These are phyloP conservation scores for Rhamphomyia laevipes DNA, from an alignment of 2,888 invertebrate genomes.

Conservation along the genomic window DNA sequence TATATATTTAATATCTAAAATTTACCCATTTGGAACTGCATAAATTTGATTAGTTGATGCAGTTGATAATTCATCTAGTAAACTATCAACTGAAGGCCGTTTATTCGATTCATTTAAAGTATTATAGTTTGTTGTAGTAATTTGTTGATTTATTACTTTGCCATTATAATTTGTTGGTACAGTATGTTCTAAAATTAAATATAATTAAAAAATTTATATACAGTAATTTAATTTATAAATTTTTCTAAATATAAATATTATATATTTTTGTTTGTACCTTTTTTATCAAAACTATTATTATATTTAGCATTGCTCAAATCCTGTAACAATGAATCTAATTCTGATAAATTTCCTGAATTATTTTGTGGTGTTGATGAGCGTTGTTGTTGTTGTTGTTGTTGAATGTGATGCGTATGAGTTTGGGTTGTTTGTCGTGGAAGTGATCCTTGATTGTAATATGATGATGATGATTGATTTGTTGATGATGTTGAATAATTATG, in stretches of 20 bases:
- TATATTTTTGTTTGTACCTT: slow-evolving; percentile 29
- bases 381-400: slow-evolving; percentile 8
- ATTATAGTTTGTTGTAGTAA: slow-evolving; percentile 37
- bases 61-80: slow-evolving; percentile 69
- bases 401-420: not conserved
- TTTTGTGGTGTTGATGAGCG: slow-evolving; percentile 13
- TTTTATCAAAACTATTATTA: slow-evolving; percentile 34
- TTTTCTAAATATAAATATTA: too few species aligned
- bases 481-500: not conserved
- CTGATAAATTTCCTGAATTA: slow-evolving; percentile 63
- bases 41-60: slow-evolving; percentile 34
- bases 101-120: slow-evolving; percentile 34
- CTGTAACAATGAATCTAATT: slow-evolving; percentile 81
- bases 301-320: slow-evolving; percentile 77
- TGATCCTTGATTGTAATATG: slow-evolving; percentile 14
- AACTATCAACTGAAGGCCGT: slow-evolving; percentile 76
- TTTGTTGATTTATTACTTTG: slow-evolving; percentile 18
- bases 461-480: not conserved
- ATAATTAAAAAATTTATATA: not conserved
- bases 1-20: too few species aligned
- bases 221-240: slow-evolving; percentile 1
- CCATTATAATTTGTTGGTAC: slow-evolving; percentile 27
- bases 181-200: slow-evolving; percentile 22
- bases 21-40: slow-evolving; percentile 63
- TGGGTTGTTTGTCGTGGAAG: slow-evolving; percentile 7